A percentile compares a stretch with the other conserved stretches of the same genome.
phyloP scores from a whole-genome alignment of 2,797 vertebrate genomes.

The Xiphorhynchus erythropygius region DNA sequence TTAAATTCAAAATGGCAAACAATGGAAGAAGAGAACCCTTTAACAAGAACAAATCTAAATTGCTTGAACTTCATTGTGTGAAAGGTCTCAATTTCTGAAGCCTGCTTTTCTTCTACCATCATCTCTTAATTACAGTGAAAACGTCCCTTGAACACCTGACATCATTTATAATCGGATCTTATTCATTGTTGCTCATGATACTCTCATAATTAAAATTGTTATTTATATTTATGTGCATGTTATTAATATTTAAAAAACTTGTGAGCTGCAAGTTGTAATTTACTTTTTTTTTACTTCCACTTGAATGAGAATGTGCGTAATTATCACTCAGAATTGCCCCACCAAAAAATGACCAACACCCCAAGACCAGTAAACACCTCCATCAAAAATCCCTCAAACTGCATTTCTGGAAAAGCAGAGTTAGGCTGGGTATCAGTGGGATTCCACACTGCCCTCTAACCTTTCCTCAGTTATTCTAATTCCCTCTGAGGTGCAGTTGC shows the following conservation, averaged over 20 bases:
- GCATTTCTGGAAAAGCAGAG: background rate
- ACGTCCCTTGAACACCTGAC: background rate
- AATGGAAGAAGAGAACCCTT: background rate
- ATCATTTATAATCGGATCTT: background rate
- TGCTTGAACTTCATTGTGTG: slow-evolving; percentile 9
- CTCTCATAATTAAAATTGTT: background rate
- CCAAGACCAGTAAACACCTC: background rate
- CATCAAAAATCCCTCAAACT: background rate
- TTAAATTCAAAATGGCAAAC: slow-evolving; percentile 11
- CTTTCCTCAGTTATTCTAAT: background rate
- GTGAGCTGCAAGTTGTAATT: background rate
- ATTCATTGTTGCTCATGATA: background rate
- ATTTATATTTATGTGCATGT: background rate
- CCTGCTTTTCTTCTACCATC: background rate
- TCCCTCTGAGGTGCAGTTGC: background rate
- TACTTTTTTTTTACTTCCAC: background rate
- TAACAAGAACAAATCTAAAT: background rate
- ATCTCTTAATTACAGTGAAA: slow-evolving; percentile 33
- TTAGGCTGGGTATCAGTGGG: background rate
- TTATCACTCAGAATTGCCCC: background rate
- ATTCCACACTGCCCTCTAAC: slow-evolving; percentile 31
- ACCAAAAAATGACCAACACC: background rate
- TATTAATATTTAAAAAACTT: background rate
- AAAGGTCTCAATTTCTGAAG: slow-evolving; percentile 4
- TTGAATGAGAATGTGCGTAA: background rate